phyloP scores from a whole-genome alignment of 2,113 vertebrate species.

The Sula dactylatra region DNA sequence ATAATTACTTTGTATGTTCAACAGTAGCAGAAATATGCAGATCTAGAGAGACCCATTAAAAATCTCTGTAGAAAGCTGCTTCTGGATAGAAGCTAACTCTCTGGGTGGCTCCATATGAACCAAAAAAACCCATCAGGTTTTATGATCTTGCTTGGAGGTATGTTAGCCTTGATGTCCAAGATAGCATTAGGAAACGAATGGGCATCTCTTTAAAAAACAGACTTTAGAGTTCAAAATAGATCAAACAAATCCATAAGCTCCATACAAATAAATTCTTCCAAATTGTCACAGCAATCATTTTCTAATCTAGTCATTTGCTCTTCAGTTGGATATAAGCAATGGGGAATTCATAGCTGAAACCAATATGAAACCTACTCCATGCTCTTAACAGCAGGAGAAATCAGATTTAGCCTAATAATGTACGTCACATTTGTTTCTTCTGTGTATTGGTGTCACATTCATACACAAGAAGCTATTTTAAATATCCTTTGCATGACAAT shows the following conservation, averaged over 20 bases:
- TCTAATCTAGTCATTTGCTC: neutral
- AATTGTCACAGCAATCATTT: neutral
- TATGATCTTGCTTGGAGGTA: neutral
- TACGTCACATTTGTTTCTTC: neutral
- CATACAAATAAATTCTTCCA: neutral
- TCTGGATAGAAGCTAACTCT: neutral
- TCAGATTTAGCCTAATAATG: neutral
- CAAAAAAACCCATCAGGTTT: neutral
- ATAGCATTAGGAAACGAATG: neutral
- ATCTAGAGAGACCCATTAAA: neutral
- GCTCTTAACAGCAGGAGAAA: neutral
- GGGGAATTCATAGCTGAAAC: neutral
- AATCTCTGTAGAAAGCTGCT: neutral
- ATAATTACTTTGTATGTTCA: neutral
- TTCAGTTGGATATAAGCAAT: neutral
- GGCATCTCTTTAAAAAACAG: neutral
- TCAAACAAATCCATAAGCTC: neutral
- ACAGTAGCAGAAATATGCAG: neutral
- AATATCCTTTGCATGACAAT: neutral
- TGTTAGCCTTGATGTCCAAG: neutral
- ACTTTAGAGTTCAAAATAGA: neutral
- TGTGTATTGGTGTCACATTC: neutral
- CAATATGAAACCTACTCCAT: neutral
- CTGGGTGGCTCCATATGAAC: neutral
- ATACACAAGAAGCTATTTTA: neutral